Evolutionary conservation across 2,888 invertebrate genomes (phyloP), one percentile per base, ranked within the genome.

Genomic region (Dryocosmus kuriphilus): DNA sequence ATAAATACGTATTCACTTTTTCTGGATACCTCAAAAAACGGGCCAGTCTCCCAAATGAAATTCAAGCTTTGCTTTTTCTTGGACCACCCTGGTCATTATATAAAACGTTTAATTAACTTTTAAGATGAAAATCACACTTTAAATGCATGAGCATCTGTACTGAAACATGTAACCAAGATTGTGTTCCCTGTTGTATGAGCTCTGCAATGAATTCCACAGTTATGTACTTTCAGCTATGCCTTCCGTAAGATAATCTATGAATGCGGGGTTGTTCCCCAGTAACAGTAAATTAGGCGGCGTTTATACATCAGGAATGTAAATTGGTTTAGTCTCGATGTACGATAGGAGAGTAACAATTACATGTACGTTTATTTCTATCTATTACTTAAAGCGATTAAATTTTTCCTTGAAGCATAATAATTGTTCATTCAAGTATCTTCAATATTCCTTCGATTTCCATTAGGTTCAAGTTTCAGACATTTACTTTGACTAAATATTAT

Each of bases 271-370:
- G 46, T 30, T 46, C 30, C n/a, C 27, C 3, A 46, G 46, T 67
- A 46, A 46, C 46, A 27, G 67, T 7, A 19, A 46, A 67, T 67
- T 67, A 46, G 46, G 16, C 27, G 19, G 19, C 27, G 46, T 67
- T 46, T 38, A 67, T 67, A 27, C 41, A 67, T 46, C 67, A 16
- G n/a, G 67, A 67, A 67, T 67, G 67, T 46, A 19, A 67, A 46
- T 67, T 46, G 27, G 46, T 67, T 46, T 67, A 46, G 46, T 46
- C 46, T 9, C 19, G 27, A 27, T 27, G 30, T 19, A 67, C 19
- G 67, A 67, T 46, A 67, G 46, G 67, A 27, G 24, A 46, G 67
- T 46, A 67, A 67, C 67, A 67, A 67, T 41, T 30, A 27, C 41
- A 46, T 19, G 8, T 46, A 27, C 27, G 46, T 67, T 67, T 30